Base-by-base conservation (phyloP, 2,113 vertebrate species). In the Pipra filicauda region DNA sequence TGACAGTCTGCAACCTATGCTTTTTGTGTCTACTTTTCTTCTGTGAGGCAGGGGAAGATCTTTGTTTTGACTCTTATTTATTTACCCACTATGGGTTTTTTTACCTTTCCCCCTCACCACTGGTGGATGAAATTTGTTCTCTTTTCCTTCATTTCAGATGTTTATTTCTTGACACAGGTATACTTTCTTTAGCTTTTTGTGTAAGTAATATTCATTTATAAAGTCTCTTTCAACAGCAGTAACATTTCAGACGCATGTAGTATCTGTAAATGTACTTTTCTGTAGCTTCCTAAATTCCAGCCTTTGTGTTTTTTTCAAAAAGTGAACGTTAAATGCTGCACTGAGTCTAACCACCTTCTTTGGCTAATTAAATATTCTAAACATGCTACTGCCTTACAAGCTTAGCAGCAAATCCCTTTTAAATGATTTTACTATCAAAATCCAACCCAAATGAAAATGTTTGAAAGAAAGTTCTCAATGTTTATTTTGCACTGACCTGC, bases 311-410 rank as follows among this genome's bases (percentile, higher is more conserved):
- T 93, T 59, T 67, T 69, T 44, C 26, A 41, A 28, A 49, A 82
- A 46, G 26, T 79, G 81, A 31, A 89, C 76, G 24, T 70, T 85
- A 48, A 89, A 41, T 78, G 28, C 66, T 82, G 9, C 46, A 57
- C 37, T 69, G 30, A 89, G 33, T 85, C 35, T 89, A 28, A 69
- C 31, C 7, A 37, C 16, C 35, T 69, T 91, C 77, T 85, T 74
- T 91, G 77, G 28, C n/a, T 88, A 83, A 80, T 76, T 83, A 79
- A 85, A 66, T 82, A 28, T 46, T 82, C 26, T 93, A 73, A 91
- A 82, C 12, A 11, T 69, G 24, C 37, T 87, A 44, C 27, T 75
- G 44, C 61, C 35, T 64, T 67, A 59, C 1, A 66, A 64, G 15
- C 23, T 5, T 69, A 72, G 44, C 27, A 89, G 31, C 37, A 91